Evolutionary conservation across 2,113 vertebrate genomes (phyloP).

Genomic region (Progne subis): DNA sequence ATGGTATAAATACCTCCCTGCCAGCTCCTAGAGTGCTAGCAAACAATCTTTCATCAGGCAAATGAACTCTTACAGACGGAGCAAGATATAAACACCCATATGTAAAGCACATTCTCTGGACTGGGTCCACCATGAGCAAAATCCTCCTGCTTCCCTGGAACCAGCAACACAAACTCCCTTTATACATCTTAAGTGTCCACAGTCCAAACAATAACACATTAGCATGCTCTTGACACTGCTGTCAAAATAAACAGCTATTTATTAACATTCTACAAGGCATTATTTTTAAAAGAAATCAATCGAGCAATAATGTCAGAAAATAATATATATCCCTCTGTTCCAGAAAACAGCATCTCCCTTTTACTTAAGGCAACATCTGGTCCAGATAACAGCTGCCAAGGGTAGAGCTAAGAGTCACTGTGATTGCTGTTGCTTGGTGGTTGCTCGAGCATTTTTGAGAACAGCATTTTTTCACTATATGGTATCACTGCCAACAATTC

Average conservation of each 20-base stretch:
- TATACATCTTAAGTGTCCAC: neutral
- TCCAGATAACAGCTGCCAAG: constrained; percentile 62
- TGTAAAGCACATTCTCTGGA: constrained; percentile 64
- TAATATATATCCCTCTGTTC: constrained; percentile 56
- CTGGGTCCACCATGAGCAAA: constrained; percentile 17
- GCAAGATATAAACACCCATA: constrained; percentile 48
- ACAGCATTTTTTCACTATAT: neutral
- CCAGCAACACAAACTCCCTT: constrained; percentile 24
- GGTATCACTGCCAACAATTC: constrained; percentile 53
- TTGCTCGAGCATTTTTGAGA: constrained; percentile 10
- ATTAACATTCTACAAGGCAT: constrained; percentile 63
- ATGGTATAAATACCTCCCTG: constrained; percentile 42
- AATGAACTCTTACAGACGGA: constrained; percentile 37
- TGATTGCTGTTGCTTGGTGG: neutral
- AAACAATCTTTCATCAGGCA: constrained; percentile 56
- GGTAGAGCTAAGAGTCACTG: neutral
- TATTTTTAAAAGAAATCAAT: constrained; percentile 51
- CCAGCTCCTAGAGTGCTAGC: constrained; percentile 45
- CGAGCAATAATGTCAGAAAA: constrained; percentile 55
- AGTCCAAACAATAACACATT: constrained; percentile 69
- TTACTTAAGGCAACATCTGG: constrained; percentile 73
- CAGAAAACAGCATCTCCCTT: constrained; percentile 70
- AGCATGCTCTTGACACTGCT: constrained; percentile 52
- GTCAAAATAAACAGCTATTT: constrained; percentile 74
- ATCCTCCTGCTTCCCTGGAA: constrained; percentile 42